A percentile compares a stretch with the other conserved stretches of the same genome.
phyloP scores from a whole-genome alignment of 2,888 invertebrate genomes.

The Hesperia comma region DNA sequence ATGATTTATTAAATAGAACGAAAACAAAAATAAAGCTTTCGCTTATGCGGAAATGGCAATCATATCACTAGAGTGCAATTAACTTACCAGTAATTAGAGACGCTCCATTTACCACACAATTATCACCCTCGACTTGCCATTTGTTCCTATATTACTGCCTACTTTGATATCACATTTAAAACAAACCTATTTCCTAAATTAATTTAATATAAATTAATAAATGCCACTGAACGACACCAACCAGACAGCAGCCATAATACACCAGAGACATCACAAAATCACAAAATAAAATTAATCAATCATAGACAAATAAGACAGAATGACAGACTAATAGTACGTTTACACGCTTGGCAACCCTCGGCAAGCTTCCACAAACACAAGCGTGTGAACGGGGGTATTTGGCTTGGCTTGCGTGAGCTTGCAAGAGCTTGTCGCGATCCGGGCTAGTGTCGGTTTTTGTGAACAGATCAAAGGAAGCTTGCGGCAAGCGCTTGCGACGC shows the following conservation, averaged over 20 bases:
- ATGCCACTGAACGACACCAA: conserved; percentile 20
- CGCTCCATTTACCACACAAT: conserved; percentile 56
- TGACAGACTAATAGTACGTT: too few relatives aligned
- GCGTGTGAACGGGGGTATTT: too few relatives aligned
- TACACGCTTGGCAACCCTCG: too few relatives aligned
- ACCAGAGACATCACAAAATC: conserved; percentile 49
- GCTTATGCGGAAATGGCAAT: conserved; percentile 56
- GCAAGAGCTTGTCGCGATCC: too few relatives aligned
- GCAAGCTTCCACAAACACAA: too few relatives aligned
- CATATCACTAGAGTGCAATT: conserved; percentile 48
- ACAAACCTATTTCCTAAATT: conserved; percentile 1
- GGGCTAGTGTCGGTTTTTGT: too few relatives aligned
- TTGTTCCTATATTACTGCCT: conserved; percentile 52
- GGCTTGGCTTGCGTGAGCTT: too few relatives aligned
- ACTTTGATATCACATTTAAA: conserved; percentile 2
- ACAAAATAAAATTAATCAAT: too few relatives aligned
- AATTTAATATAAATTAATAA: conserved; percentile 5
- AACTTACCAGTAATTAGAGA: conserved; percentile 67
- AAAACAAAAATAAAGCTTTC: conserved; percentile 44
- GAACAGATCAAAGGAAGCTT: too few relatives aligned
- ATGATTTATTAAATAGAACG: conserved; percentile 5
- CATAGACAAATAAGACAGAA: not conserved
- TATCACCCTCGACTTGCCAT: conserved; percentile 72
- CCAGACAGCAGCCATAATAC: conserved; percentile 29
- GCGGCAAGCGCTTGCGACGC: too few relatives aligned